Percentiles rank a stretch among this genome's conserved stretches.
Evolutionary conservation across 2,797 vertebrate species (phyloP).

Genomic region (Xenentodon cancila): DNA sequence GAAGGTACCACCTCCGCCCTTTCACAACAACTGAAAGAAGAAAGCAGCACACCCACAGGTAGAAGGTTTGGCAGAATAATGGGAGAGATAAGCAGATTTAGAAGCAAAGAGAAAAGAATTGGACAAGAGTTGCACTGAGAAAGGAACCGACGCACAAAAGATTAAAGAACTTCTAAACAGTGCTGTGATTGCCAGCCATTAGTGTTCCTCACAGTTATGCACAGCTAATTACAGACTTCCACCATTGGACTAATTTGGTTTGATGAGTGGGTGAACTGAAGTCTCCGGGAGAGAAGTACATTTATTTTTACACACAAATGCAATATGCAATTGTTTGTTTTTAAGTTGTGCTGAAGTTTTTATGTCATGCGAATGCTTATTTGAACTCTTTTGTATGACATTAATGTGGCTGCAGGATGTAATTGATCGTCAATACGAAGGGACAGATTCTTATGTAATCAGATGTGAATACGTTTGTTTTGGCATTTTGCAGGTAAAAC

Average conservation of each 20-base stretch:
- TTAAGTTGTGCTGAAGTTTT: too few relatives aligned
- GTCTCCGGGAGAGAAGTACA: neutral
- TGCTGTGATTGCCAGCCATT: conserved; percentile 20
- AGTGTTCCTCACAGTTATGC: conserved; percentile 14
- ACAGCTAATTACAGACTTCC: conserved; percentile 15
- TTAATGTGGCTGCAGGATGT: too few relatives aligned
- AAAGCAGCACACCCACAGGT: neutral
- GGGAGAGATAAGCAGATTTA: neutral
- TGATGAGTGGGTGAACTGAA: conserved; percentile 2
- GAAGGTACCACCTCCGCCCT: neutral
- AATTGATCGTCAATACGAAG: too few relatives aligned
- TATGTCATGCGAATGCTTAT: too few relatives aligned
- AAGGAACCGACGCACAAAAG: neutral
- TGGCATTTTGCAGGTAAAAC: too few relatives aligned
- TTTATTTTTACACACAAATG: neutral
- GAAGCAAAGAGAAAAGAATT: too few relatives aligned
- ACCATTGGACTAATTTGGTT: conserved; percentile 10
- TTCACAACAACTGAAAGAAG: neutral
- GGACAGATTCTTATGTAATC: too few relatives aligned
- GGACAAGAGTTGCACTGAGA: too few relatives aligned
- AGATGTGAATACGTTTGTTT: too few relatives aligned
- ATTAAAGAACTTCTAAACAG: conserved; percentile 8
- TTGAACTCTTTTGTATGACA: too few relatives aligned
- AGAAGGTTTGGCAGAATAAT: neutral
- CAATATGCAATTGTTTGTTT: neutral